These are phyloP conservation scores for Agelastica alni DNA, from an alignment of 2,888 invertebrate species.

Conservation along the genomic window DNA sequence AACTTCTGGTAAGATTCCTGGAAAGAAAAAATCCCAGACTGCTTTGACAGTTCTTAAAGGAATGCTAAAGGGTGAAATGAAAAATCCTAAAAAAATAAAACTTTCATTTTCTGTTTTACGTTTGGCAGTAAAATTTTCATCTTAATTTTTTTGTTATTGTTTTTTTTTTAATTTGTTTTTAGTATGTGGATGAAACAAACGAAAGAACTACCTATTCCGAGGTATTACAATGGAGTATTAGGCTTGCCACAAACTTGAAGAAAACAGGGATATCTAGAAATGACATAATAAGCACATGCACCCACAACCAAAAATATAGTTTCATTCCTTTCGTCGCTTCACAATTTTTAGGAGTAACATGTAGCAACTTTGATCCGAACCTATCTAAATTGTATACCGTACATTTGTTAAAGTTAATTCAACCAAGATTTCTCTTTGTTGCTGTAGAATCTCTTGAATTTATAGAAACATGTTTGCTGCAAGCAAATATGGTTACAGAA, in stretches of 20 bases:
- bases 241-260: slow-evolving; percentile 26
- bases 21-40: too few species aligned
- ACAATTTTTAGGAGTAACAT: slow-evolving; percentile 54
- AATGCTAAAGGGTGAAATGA: too few species aligned
- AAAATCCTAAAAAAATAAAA: too few species aligned
- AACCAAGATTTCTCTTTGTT: slow-evolving; percentile 35
- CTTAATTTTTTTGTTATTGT: too few species aligned
- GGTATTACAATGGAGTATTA: slow-evolving; percentile 18
- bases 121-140: too few species aligned
- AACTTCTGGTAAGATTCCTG: too few species aligned
- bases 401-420: slow-evolving; percentile 24
- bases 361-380: slow-evolving; percentile 44
- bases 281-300: slow-evolving; percentile 28
- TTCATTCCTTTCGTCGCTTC: slow-evolving; percentile 58
- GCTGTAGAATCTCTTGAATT: slow-evolving; percentile 23
- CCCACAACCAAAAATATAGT: slow-evolving; percentile 27
- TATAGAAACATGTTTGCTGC: slow-evolving; percentile 31
- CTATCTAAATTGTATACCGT: slow-evolving; percentile 36
- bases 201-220: slow-evolving; percentile 24
- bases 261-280: slow-evolving; percentile 22
- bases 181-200: slow-evolving; percentile 27
- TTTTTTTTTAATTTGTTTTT: too few species aligned
- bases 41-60: too few species aligned
- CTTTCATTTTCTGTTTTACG: too few species aligned
- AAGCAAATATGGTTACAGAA: slow-evolving; percentile 30